Conservation (phyloP, 2,888 invertebrate genomes). For the Leptinotarsa peninsularis region DNA sequence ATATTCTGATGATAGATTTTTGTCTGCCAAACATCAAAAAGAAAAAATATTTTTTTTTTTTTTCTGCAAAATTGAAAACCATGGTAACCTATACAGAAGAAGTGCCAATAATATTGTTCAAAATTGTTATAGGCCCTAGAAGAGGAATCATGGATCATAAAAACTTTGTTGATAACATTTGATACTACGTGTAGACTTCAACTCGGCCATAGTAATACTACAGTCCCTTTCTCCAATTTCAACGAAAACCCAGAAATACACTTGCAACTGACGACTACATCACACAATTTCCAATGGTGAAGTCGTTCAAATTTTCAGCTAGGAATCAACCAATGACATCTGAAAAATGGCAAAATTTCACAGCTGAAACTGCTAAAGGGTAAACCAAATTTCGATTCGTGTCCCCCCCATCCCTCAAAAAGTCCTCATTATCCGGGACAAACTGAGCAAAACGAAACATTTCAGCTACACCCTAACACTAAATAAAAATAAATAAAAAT, state of each 20-base stretch:
- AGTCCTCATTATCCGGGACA: no score
- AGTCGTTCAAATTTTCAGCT: not conserved
- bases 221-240: not conserved
- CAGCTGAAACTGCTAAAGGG: not conserved
- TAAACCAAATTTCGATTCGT: no score
- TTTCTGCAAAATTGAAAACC: no score
- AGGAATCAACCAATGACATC: no score
- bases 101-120: no score
- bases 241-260: conserved; percentile 18
- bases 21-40: no score
- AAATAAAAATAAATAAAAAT: conserved; percentile 55
- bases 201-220: not conserved
- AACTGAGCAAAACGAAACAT: not conserved
- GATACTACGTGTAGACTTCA: not conserved
- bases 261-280: conserved; percentile 30
- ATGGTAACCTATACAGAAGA: no score
- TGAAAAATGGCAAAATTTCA: not conserved
- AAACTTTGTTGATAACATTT: not conserved
- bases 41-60: no score
- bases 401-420: no score
- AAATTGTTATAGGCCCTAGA: no score
- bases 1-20: no score
- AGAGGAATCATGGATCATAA: no score
- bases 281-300: not conserved
- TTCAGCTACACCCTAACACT: conserved; percentile 38